Evolutionary conservation across 92 coral and sea anemone species (phyloP).

Genomic region (Hydrozoanthus gracilis): DNA sequence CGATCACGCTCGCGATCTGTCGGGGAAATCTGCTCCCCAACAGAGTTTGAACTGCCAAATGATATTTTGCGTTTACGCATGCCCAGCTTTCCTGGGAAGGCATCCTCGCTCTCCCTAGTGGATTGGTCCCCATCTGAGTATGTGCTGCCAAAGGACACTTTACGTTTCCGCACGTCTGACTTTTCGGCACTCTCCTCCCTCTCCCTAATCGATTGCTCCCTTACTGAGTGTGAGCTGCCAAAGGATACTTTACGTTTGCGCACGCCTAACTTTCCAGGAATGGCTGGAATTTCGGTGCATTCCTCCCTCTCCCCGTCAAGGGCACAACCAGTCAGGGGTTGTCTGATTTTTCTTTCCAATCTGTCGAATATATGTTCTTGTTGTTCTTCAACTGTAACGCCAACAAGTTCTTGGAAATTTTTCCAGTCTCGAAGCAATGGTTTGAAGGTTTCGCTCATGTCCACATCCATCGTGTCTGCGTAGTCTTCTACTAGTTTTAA

Average conservation of each 20-base stretch:
- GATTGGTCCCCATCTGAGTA: no score
- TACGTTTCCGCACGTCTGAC: neutral
- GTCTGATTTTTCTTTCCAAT: slow-evolving; percentile 56
- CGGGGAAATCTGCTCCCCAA: slow-evolving; percentile 37
- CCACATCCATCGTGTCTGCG: slow-evolving; percentile 80
- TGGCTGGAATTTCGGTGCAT: slow-evolving; percentile 47
- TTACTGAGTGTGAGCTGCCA: slow-evolving; percentile 24
- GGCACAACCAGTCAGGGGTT: slow-evolving; percentile 28
- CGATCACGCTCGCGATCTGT: slow-evolving; percentile 66
- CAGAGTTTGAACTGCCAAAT: slow-evolving; percentile 22
- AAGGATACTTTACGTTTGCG: slow-evolving; percentile 5
- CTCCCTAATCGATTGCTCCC: slow-evolving; percentile 27
- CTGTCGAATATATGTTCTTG: slow-evolving; percentile 48
- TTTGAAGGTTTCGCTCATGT: slow-evolving; percentile 83
- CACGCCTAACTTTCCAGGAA: neutral
- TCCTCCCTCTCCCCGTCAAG: slow-evolving; percentile 54
- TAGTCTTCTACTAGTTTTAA: slow-evolving; percentile 83
- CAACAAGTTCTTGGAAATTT: slow-evolving; percentile 91
- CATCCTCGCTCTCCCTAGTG: no score
- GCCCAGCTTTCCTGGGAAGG: neutral
- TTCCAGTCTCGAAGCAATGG: slow-evolving; percentile 92
- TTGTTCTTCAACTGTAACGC: slow-evolving; percentile 67
- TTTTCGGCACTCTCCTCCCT: slow-evolving; percentile 46
- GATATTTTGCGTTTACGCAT: slow-evolving; percentile 5
- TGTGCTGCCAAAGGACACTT: slow-evolving; percentile 11